Conservation (phyloP, 1,140 invertebrate species). For the Neodiprion virginianus region DNA sequence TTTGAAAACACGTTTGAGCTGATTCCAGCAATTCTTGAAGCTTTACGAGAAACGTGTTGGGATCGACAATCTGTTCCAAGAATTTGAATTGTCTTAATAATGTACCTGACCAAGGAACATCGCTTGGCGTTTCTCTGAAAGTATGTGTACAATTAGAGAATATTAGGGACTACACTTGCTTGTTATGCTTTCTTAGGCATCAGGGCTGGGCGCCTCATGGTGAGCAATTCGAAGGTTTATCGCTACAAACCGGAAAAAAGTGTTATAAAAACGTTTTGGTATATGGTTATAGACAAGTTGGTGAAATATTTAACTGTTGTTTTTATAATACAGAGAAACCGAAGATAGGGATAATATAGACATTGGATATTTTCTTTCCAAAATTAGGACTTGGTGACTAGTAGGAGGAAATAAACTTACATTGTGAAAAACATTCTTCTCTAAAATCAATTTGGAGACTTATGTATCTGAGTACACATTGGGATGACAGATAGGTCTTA, state of each 20-base stretch:
- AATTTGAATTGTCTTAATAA: slow-evolving; percentile 55
- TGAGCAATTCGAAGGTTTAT: no score
- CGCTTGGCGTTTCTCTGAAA: slow-evolving; percentile 43
- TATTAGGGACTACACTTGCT: no score
- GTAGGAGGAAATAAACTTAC: background rate
- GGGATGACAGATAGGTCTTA: background rate
- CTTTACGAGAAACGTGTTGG: slow-evolving; percentile 37
- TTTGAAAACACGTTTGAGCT: slow-evolving; percentile 53
- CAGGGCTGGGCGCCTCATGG: no score
- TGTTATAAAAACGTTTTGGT: no score
- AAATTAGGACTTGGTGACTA: no score
- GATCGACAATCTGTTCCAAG: slow-evolving; percentile 45
- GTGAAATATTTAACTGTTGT: no score
- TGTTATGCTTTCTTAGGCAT: no score
- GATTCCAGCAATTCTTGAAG: slow-evolving; percentile 52
- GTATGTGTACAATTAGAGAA: slow-evolving; percentile 17
- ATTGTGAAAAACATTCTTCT: slow-evolving; percentile 16
- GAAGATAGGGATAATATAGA: no score
- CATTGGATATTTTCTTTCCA: no score
- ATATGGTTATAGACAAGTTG: no score
- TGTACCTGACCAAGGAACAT: slow-evolving; percentile 44
- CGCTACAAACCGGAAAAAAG: no score
- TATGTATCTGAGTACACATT: background rate
- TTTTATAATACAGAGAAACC: no score
- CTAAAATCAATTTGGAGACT: slow-evolving; percentile 11